Conservation (phyloP, 1,140 invertebrate genomes). For the Eufriesea mexicana region DNA sequence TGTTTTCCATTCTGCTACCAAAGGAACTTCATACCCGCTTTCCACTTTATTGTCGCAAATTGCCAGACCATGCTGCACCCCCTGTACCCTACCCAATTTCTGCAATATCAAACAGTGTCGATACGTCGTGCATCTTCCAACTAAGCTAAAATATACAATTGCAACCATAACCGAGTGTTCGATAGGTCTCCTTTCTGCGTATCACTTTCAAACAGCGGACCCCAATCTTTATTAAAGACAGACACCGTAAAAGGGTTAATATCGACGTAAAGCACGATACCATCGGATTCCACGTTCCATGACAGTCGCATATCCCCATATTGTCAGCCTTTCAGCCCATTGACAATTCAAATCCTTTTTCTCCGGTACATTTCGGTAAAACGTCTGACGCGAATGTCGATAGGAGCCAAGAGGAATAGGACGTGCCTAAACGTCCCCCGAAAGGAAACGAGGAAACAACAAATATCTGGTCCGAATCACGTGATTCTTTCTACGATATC, state of each 20-base stretch:
- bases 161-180: background rate
- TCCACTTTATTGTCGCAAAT: background rate
- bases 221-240: background rate
- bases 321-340: slow-evolving; percentile 9
- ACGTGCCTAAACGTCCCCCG: slow-evolving; percentile 17
- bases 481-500: slow-evolving; percentile 1
- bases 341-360: slow-evolving; percentile 21
- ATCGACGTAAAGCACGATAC: slow-evolving; percentile 30
- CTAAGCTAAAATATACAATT: background rate
- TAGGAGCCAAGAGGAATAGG: slow-evolving; percentile 7
- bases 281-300: slow-evolving; percentile 1
- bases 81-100: background rate
- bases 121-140: no score
- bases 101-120: no score
- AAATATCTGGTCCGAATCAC: background rate
- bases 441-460: background rate
- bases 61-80: background rate
- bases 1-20: no score
- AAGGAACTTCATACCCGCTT: background rate
- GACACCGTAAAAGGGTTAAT: slow-evolving; percentile 30
- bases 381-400: slow-evolving; percentile 21
- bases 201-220: background rate
- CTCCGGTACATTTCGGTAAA: background rate
- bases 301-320: slow-evolving; percentile 10
- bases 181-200: background rate